A percentile compares a stretch with the other conserved stretches of the same genome.
These are phyloP conservation scores for Esox lucius DNA, from an alignment of 2,797 vertebrate genomes.

Conservation along the genomic window DNA sequence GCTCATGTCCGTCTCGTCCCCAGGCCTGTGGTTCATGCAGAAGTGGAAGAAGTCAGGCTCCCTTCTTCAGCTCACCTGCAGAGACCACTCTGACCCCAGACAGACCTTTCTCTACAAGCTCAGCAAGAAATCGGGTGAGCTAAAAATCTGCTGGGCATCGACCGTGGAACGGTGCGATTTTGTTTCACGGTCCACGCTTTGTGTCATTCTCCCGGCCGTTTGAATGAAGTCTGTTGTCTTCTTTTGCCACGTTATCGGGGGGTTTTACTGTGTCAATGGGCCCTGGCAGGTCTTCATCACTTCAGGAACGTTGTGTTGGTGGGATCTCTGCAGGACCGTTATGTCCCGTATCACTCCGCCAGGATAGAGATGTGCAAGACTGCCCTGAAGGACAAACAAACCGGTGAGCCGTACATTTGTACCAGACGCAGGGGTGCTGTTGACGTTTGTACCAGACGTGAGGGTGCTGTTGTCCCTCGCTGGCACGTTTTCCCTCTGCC, in stretches of 20 bases:
- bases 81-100: slow-evolving; percentile 96
- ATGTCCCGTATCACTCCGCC: slow-evolving; percentile 97
- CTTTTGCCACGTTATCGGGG: neutral
- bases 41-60: slow-evolving; percentile 99
- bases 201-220: neutral
- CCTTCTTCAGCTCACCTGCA: slow-evolving; percentile 92
- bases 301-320: slow-evolving; percentile 97
- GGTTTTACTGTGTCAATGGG: neutral
- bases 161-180: neutral
- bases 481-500: too few relatives aligned
- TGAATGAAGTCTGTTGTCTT: neutral
- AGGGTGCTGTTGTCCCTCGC: too few relatives aligned
- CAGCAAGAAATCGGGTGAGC: slow-evolving; percentile 95
- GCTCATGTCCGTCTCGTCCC: slow-evolving; percentile 17
- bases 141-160: neutral
- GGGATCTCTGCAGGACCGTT: slow-evolving; percentile 96
- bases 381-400: slow-evolving; percentile 97
- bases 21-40: slow-evolving; percentile 99
- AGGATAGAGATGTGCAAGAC: slow-evolving; percentile 99
- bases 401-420: slow-evolving; percentile 76
- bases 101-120: slow-evolving; percentile 99
- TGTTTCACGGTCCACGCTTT: neutral
- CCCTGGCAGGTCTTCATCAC: slow-evolving; percentile 86
- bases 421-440: too few relatives aligned
- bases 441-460: too few relatives aligned